Evolutionary conservation across 2,113 vertebrate genomes (phyloP), one percentile per base, ranked within the genome.

Genomic region (Elanoides forficatus): DNA sequence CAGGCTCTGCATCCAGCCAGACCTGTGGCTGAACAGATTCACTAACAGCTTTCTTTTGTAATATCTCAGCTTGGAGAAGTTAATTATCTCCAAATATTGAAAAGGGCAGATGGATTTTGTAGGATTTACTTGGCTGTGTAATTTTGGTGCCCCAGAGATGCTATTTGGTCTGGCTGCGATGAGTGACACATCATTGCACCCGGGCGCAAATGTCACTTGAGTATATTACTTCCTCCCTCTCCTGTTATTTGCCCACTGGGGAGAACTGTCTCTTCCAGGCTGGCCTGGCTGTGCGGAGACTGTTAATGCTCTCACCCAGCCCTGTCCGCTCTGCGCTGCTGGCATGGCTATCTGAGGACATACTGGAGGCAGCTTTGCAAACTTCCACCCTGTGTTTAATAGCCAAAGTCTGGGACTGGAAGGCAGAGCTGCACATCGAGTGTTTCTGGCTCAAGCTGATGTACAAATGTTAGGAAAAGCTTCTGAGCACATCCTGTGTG

Each of bases 51-150:
- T 97, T 96, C 93, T 90, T 95, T 91, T 83, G 91, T 88, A 90
- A 94, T 97, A 82, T 85, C 59, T 38, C 78, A 68, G 96, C 86
- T 87, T 68, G 86, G 91, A 93, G 89, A 79, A 97, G 97, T 97
- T 95, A 96, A 97, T 97, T 96, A 95, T 97, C 93, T 95, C 96
- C 96, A 97, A 96, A 95, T 95, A 95, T 93, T 88, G 95, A 68
- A 96, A 95, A 96, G 96, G 94, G 95, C 94, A 94, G 93, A 91
- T 72, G 94, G 96, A 97, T 95, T 97, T 91, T 55, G 89, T 53
- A 3, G 81, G 95, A 95, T 97, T 95, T 95, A 86, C 94, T 96
- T 25, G 87, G 76, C 93, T 97, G 94, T 95, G 91, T 95, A 90
- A 93, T 94, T 94, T 43, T 42, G 62, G 81, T 95, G 91, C 96